Conservation (phyloP, 2,888 invertebrate genomes). For the Deilephila porcellus region DNA sequence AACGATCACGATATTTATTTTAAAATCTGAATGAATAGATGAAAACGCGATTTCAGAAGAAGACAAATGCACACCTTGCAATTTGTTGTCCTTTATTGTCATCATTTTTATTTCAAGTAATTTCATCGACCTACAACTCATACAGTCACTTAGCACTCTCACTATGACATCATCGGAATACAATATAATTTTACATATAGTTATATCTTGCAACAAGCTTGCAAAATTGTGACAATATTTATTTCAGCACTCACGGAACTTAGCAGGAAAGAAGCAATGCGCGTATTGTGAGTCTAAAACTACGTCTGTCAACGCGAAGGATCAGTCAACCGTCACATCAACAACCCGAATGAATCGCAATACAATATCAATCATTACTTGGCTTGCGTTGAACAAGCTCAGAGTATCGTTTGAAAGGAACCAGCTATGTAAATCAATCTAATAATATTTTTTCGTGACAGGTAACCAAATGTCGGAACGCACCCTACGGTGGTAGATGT, state of each 20-base stretch:
- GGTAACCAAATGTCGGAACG: constrained; percentile 31
- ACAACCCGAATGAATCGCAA: background rate
- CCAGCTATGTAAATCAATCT: constrained; percentile 8
- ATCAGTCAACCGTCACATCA: background rate
- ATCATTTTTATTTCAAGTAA: too few relatives aligned
- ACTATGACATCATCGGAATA: background rate
- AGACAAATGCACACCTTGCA: too few relatives aligned
- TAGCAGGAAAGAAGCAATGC: background rate
- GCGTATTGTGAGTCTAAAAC: background rate
- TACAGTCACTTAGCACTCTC: background rate
- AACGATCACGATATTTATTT: background rate
- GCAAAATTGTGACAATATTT: background rate
- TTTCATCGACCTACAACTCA: background rate
- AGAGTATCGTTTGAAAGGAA: background rate
- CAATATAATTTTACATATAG: background rate
- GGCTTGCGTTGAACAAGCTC: background rate
- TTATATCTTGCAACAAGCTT: background rate
- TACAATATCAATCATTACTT: constrained; percentile 14
- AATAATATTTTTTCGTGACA: constrained; percentile 30
- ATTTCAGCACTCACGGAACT: background rate
- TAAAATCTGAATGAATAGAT: too few relatives aligned
- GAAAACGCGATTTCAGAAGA: too few relatives aligned
- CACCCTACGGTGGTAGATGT: constrained; percentile 49
- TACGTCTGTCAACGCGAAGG: constrained; percentile 7
- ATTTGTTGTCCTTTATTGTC: too few relatives aligned